Conservation (phyloP, 2,113 vertebrate genomes). For the Phaetusa simplex region DNA sequence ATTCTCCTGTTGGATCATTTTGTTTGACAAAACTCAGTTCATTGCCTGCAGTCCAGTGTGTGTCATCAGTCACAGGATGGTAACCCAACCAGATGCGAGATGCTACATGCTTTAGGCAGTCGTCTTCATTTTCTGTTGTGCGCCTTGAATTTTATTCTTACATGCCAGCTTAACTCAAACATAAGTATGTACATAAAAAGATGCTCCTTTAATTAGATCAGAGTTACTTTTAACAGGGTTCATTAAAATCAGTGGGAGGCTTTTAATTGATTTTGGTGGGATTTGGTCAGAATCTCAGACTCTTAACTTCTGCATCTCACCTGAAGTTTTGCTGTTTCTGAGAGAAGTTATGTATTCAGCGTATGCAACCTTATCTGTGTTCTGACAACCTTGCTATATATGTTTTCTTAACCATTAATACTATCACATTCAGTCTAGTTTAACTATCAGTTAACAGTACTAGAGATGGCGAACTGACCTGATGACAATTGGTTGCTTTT, state of each 20-base stretch:
- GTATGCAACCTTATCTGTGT: neutral
- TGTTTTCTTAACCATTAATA: neutral
- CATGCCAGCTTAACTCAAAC: neutral
- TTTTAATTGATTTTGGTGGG: neutral
- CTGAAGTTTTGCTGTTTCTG: neutral
- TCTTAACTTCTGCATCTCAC: neutral
- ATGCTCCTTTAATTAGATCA: neutral
- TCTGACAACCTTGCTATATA: neutral
- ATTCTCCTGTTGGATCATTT: neutral
- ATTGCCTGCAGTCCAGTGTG: neutral
- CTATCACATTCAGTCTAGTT: neutral
- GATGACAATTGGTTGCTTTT: neutral
- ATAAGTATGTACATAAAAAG: neutral
- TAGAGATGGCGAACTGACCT: neutral
- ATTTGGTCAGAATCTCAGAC: neutral
- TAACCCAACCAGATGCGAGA: neutral
- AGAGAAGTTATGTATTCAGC: neutral
- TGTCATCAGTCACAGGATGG: neutral
- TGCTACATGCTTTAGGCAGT: neutral
- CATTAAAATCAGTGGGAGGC: neutral
- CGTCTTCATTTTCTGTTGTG: neutral
- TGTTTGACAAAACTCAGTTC: neutral
- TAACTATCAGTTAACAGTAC: neutral
- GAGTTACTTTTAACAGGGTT: neutral
- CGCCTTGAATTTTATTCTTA: neutral